phyloP scores from a whole-genome alignment of 2,888 invertebrate species.

The Ectropis crepuscularia region DNA sequence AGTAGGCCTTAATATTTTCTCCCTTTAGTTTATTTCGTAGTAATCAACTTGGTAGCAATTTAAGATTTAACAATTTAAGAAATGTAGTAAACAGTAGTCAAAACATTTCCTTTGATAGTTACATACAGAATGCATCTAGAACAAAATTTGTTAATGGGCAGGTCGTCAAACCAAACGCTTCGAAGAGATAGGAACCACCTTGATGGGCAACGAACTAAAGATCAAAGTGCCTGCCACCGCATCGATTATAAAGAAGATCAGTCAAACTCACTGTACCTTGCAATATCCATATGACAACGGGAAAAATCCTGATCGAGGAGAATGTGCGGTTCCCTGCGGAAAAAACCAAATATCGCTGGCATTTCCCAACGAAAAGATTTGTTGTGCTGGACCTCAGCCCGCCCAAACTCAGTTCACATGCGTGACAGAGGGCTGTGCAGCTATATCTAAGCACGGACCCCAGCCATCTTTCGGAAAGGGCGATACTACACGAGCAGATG shows the following conservation, averaged over 20 bases:
- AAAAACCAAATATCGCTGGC: constrained; percentile 76
- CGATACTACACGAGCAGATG: constrained; percentile 65
- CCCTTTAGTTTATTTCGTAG: too few relatives aligned
- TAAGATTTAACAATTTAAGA: too few relatives aligned
- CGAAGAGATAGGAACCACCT: constrained; percentile 77
- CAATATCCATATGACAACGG: constrained; percentile 67
- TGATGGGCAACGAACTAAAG: constrained; percentile 77
- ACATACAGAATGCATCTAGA: constrained; percentile 55
- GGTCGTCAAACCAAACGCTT: constrained; percentile 73
- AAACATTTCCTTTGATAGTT: neutral
- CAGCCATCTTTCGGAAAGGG: constrained; percentile 60
- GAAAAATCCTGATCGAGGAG: constrained; percentile 46
- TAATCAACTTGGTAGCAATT: too few relatives aligned
- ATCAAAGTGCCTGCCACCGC: constrained; percentile 75
- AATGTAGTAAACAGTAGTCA: too few relatives aligned
- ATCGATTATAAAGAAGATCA: constrained; percentile 76
- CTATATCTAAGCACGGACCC: constrained; percentile 66
- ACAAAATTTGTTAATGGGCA: constrained; percentile 74
- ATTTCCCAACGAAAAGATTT: constrained; percentile 66
- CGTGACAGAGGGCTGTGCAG: constrained; percentile 74
- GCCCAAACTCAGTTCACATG: constrained; percentile 75
- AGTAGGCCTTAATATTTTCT: too few relatives aligned
- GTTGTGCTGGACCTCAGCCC: constrained; percentile 65
- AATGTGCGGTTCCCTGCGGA: constrained; percentile 71
- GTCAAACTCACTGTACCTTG: constrained; percentile 75